Evolutionary conservation across 1,140 invertebrate species (phyloP), one percentile per base, ranked within the genome.

Genomic region (Chelonus insularis): DNA sequence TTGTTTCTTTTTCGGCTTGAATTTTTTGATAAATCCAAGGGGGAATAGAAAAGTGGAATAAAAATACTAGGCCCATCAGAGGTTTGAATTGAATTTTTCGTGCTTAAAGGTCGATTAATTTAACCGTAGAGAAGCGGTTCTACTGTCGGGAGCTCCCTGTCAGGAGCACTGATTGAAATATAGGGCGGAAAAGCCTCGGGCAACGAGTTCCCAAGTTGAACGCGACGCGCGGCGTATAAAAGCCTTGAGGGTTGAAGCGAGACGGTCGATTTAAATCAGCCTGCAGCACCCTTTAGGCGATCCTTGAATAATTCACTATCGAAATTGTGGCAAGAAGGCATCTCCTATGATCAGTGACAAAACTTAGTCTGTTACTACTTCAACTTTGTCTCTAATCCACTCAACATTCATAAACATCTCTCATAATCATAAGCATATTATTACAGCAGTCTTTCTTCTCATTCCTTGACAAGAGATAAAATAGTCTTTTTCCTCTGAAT

Each of bases 141-240:
- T 37, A 43, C 25, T 45, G 55, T 57, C 23, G 61, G 51, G 45
- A 57, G 51, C 37, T 60, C 58, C 60, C 74, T 74, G 72, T 77
- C 73, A 73, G 69, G 67, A 74, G 59, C 68, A 74, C 70, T 78
- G 73, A 78, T 80, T 79, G 75, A 78, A 80, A 79, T 78, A 72
- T 75, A 73, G 72, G 71, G 71, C 74, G 70, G 73, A 68, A 72
- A 72, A 75, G 76, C 69, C 74, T 70, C 68, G 45, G 70, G 71
- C 71, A 66, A 68, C 66, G 64, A 65, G 68, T 62, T 70, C 63
- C 66, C 70, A 66, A 68, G 66, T 71, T 61, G 68, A 68, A 65
- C 64, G 57, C 63, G 63, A 64, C 54, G 45, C 66, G 56, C 58
- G 8, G 14, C 55, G 55, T 57, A 65, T 25, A 50, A 51, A 45